Base-by-base conservation (phyloP, 2,888 invertebrate species). In the Flexamia atlantica region DNA sequence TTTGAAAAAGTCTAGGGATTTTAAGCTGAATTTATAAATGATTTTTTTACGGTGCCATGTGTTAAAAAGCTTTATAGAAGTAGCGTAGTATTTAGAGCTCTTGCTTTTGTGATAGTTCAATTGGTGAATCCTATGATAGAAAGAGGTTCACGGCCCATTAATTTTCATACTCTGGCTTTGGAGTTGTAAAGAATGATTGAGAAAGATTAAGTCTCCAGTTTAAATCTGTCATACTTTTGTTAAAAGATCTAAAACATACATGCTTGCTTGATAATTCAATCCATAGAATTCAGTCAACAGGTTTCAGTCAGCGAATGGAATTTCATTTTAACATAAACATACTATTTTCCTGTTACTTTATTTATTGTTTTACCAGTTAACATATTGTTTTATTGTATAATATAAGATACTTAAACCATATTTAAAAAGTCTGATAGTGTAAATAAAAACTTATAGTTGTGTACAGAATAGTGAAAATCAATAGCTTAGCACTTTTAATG, bases 381-480 rank as follows among this genome's bases (percentile, higher is more conserved):
- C 14, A 46, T 46, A 46, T 46, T 46, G 46, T 46, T 46, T 46
- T 46, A 46, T 46, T 10, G 7, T 46, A 46, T 46, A 9, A 12
- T 17, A 46, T 46, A 46, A 64, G 17, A 64, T 28, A 64, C 28
- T 28, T 64, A 14, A 20, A 64, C 25, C 64, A 64, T 64, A 57
- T 64, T 20, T 64, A 7, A 53, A 53, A 64, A 64, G 64, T 64
- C 64, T 64, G 64, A 64, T 64, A 28, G 14, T 64, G 64, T 64
- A 64, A 64, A 64, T 64, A 64, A 28, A 25, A 28, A 53, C 23
- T 20, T 2, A 53, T 53, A 53, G 53, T 20, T 25, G 17, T 64
- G 30, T 64, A 64, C 28, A 64, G 64, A 14, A 10, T 64, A 64
- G 64, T 64, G 3, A 46, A 46, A 36, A 36, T 9, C 36, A 7